Evolutionary conservation across 2,797 vertebrate species (phyloP).

Genomic region (Nannoperca obscura): DNA sequence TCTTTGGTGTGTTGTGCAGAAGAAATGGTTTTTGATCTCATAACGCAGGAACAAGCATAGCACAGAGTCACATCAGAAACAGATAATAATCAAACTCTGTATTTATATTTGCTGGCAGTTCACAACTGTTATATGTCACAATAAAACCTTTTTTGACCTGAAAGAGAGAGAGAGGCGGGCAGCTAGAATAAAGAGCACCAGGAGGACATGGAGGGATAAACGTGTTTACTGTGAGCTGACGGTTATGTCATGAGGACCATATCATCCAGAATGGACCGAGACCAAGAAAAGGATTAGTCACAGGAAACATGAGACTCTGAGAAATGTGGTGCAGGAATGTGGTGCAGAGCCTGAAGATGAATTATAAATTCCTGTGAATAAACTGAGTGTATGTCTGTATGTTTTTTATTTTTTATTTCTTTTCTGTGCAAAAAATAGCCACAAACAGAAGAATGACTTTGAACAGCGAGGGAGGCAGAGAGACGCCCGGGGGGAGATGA

Average conservation of each 20-base stretch:
- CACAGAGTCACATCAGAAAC: not conserved
- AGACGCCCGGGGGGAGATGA: constrained; percentile 19
- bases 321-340: not conserved
- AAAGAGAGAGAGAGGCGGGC: not conserved
- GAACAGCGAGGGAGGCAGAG: constrained; percentile 15
- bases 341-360: constrained; percentile 22
- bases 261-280: constrained; percentile 4
- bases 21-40: not conserved
- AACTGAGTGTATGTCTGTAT: not conserved
- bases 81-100: not conserved
- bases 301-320: constrained; percentile 2
- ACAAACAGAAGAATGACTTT: not conserved
- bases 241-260: constrained; percentile 37
- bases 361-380: constrained; percentile 26
- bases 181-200: not conserved
- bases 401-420: not conserved
- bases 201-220: not conserved
- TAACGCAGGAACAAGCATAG: not conserved
- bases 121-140: not conserved
- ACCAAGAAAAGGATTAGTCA: constrained; percentile 14
- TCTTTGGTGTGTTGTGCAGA: not conserved
- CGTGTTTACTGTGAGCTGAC: not conserved
- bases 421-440: constrained; percentile 32
- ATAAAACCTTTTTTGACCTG: not conserved
- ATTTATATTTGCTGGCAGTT: not conserved